Evolutionary conservation across 2,113 vertebrate species (phyloP), one percentile per base, ranked within the genome.

Genomic region (Platycercus adscitus): DNA sequence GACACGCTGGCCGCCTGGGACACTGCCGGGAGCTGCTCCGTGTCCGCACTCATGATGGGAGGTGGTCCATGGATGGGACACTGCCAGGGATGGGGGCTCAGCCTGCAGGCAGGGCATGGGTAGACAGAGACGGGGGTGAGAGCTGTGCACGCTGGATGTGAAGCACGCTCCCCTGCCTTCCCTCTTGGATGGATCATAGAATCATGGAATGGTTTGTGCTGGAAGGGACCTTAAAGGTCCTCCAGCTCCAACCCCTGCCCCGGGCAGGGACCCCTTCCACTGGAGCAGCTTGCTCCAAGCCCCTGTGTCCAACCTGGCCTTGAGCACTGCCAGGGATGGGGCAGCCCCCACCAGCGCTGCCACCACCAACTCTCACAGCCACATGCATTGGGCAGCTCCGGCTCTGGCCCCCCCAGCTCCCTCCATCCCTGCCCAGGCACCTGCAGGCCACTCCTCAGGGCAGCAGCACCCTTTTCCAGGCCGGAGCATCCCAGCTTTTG

Each of bases 21-120:
- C 18, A 81, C 95, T 5, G 84, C 93, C 4, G 71, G 80, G 31
- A 96, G 81, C 52, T 93, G 91, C 64, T 95, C 76, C 0, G 80
- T 4, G 0, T 93, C 90, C 0, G 63, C 24, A 15, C 64, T 98
- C 98, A 98, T 97, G 86, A 26, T 55, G 89, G 86, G 80, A 77
- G 71, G 56, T 24, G 46, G 87, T 95, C 96, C 96, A 97, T 97
- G 49, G 78, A 52, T 2, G 5, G 69, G 13, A 50, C 19, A 4
- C 17, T 1, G 2, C 33, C 1, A 3, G 37, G 23, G 44, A 20
- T 0, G 35, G 78, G 46, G 39, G 18, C 33, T 58, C 12, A 5
- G n/a, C 83, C 93, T 97, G 94, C 6, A 7, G 71, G 63, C 25
- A 20, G 63, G 49, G 44, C 33, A 49, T 0, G 33, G 65, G 79